Evolutionary conservation across 2,113 vertebrate genomes (phyloP).

Genomic region (Pachypanchax playfairii): DNA sequence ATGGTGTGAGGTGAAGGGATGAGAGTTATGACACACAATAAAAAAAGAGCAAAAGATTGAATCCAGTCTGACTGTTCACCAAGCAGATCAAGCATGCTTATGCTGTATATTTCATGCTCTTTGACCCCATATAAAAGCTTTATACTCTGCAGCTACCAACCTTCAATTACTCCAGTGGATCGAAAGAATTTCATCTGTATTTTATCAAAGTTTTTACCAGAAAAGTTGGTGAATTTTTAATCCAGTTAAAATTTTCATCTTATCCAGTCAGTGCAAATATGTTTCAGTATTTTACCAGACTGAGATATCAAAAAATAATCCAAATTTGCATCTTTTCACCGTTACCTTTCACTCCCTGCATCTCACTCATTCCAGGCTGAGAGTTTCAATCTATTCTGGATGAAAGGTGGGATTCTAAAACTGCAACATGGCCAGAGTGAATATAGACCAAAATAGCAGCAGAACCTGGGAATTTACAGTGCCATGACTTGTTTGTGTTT

Average conservation of each 20-base stretch:
- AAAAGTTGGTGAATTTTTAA: constrained; percentile 15
- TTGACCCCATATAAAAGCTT: not conserved
- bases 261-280: constrained; percentile 1
- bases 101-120: constrained; percentile 17
- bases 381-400: constrained; percentile 38
- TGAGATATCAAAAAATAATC: no score
- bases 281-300: constrained; percentile 5
- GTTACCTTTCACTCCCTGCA: no score
- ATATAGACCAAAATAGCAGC: constrained; percentile 39
- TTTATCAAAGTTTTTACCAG: no score
- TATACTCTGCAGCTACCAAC: not conserved
- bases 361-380: no score
- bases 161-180: not conserved
- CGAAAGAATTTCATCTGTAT: no score
- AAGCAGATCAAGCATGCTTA: constrained; percentile 16
- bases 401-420: constrained; percentile 26
- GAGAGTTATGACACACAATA: constrained; percentile 55
- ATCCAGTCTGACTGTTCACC: constrained; percentile 30
- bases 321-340: no score
- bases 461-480: constrained; percentile 23
- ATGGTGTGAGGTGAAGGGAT: constrained; percentile 24
- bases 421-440: constrained; percentile 34
- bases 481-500: constrained; percentile 42
- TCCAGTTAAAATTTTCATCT: not conserved
- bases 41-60: constrained; percentile 29